Percentiles rank a stretch among this genome's conserved stretches.
These are phyloP conservation scores for Ctenopoma kingsleyae DNA, from an alignment of 2,797 vertebrate genomes.

Conservation along the genomic window DNA sequence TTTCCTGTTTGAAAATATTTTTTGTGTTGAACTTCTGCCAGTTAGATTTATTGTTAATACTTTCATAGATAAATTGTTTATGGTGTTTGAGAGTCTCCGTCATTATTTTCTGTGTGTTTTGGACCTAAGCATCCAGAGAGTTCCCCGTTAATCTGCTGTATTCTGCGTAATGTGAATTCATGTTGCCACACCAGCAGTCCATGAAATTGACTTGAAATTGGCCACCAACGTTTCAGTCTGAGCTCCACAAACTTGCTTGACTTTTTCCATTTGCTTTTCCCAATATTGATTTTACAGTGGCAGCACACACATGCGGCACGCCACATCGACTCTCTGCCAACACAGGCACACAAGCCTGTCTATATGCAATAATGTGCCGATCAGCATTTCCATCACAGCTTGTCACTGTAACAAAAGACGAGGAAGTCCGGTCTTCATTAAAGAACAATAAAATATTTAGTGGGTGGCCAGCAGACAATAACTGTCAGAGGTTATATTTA, in stretches of 20 bases:
- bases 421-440: constrained; percentile 50
- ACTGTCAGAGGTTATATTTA: constrained; percentile 78
- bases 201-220: constrained; percentile 76
- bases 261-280: constrained; percentile 53
- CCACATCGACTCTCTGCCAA: constrained; percentile 49
- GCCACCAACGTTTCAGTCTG: constrained; percentile 28
- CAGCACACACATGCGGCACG: constrained; percentile 20
- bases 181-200: constrained; percentile 67
- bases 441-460: constrained; percentile 69
- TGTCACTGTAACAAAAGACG: constrained; percentile 53
- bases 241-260: constrained; percentile 49
- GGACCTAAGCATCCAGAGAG: neutral
- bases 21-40: neutral
- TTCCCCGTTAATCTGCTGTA: constrained; percentile 44
- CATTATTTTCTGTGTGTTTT: constrained; percentile 15
- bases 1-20: neutral
- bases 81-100: neutral
- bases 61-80: neutral
- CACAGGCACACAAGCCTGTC: constrained; percentile 34
- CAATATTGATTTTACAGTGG: constrained; percentile 55
- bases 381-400: constrained; percentile 47
- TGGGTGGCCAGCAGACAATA: constrained; percentile 53
- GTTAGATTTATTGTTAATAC: neutral
- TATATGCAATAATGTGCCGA: constrained; percentile 42
- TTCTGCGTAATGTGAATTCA: constrained; percentile 49